Percentiles rank a stretch among this genome's conserved stretches.
Conservation (phyloP, 2,797 vertebrate species). For the Oryzias dopingdopingensis region DNA sequence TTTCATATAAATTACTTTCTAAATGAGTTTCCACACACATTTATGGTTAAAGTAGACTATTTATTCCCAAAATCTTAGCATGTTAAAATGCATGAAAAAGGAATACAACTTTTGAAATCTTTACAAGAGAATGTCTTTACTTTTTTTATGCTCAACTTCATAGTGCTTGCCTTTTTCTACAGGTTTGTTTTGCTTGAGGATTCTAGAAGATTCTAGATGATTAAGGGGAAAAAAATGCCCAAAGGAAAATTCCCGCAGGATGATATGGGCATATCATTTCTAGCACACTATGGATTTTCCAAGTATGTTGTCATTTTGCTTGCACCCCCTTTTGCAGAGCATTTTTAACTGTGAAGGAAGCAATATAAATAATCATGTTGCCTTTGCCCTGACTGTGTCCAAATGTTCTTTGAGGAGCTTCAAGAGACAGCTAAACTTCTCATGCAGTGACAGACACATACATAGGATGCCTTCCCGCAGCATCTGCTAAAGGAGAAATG, state of each 20-base stretch:
- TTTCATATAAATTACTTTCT: too few species aligned
- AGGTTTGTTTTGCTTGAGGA: slow-evolving; percentile 76
- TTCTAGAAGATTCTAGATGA: slow-evolving; percentile 67
- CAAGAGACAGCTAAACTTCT: slow-evolving; percentile 63
- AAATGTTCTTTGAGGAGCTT: slow-evolving; percentile 68
- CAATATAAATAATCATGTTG: slow-evolving; percentile 70
- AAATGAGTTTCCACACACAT: too few species aligned
- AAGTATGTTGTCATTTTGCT: slow-evolving; percentile 67
- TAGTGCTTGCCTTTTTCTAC: slow-evolving; percentile 77
- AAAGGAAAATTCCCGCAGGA: slow-evolving; percentile 48
- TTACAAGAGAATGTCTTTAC: too few species aligned
- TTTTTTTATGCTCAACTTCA: slow-evolving; percentile 23
- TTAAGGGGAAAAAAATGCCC: slow-evolving; percentile 36
- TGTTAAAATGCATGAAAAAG: too few species aligned
- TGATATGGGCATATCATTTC: slow-evolving; percentile 67
- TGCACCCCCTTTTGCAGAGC: slow-evolving; percentile 48
- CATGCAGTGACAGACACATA: slow-evolving; percentile 56
- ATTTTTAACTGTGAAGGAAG: slow-evolving; percentile 65
- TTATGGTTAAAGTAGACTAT: too few species aligned
- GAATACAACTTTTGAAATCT: too few species aligned
- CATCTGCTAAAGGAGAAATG: slow-evolving; percentile 69
- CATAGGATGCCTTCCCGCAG: slow-evolving; percentile 68
- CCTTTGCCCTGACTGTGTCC: slow-evolving; percentile 67
- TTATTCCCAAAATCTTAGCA: too few species aligned
- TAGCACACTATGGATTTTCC: slow-evolving; percentile 66